Conservation (phyloP, 2,113 vertebrate species). For the Daubentonia madagascariensis region DNA sequence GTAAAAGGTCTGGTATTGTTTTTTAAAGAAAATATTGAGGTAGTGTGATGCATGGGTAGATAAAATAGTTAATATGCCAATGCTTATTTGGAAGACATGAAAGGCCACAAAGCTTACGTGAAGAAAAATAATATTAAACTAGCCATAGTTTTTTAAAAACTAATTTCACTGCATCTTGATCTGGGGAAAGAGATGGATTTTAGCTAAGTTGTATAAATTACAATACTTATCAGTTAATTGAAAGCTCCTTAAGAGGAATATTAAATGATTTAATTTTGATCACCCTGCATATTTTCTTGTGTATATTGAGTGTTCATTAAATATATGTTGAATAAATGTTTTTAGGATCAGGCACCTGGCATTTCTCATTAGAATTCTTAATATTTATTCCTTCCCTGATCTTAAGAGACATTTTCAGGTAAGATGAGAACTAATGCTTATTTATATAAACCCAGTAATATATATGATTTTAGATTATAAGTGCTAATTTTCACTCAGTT, state of each 20-base stretch:
- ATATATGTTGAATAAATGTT: not conserved
- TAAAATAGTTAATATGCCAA: not conserved
- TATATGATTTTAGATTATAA: not conserved
- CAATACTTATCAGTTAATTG: not conserved
- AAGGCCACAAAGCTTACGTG: not conserved
- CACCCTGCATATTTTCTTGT: not conserved
- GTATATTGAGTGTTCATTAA: not conserved
- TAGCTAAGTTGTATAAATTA: not conserved
- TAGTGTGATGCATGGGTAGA: not conserved
- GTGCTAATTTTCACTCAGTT: not conserved
- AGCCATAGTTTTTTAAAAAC: not conserved
- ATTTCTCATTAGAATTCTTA: not conserved
- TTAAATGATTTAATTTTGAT: constrained; percentile 13
- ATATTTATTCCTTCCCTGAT: not conserved
- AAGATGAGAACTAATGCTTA: not conserved
- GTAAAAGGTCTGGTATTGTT: not conserved
- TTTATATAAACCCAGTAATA: not conserved
- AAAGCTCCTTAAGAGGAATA: not conserved
- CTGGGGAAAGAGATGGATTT: not conserved
- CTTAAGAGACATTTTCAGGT: not conserved
- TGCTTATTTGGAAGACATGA: constrained; percentile 3
- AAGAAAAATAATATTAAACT: constrained; percentile 2
- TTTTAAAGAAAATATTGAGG: constrained; percentile 19
- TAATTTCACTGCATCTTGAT: not conserved
- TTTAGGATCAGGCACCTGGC: not conserved